Percentiles rank a stretch among this genome's conserved stretches.
Conservation (phyloP, 2,797 vertebrate species). For the Urosaurus nigricauda region DNA sequence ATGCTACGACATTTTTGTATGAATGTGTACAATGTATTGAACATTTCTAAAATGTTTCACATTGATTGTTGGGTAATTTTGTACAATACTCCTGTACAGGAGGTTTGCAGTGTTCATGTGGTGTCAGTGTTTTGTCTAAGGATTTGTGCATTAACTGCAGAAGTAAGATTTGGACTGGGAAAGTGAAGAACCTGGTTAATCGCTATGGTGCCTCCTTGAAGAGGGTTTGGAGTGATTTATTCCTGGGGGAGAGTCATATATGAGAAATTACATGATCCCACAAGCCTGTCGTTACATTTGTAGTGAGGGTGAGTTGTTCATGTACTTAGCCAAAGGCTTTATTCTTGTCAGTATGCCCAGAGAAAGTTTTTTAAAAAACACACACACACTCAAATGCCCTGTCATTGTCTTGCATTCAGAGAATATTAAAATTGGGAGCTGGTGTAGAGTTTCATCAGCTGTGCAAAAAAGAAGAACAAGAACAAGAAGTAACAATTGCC, state of each 20-base stretch:
- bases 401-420: slow-evolving; percentile 20
- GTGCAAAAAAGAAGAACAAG: neutral
- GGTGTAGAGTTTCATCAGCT: neutral
- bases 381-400: neutral
- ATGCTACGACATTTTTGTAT: neutral
- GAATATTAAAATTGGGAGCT: slow-evolving; percentile 28
- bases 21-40: no score
- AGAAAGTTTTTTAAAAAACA: neutral
- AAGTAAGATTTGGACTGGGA: neutral
- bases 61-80: neutral
- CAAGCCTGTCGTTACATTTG: neutral
- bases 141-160: neutral
- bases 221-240: neutral
- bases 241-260: neutral
- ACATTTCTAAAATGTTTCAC: neutral
- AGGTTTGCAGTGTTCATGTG: no score
- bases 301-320: neutral
- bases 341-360: neutral
- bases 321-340: neutral
- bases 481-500: neutral
- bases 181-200: neutral
- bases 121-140: neutral
- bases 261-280: neutral
- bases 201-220: neutral
- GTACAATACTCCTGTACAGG: neutral